Base-by-base conservation (phyloP, 2,113 vertebrate genomes). In the Tachysurus vachellii region DNA sequence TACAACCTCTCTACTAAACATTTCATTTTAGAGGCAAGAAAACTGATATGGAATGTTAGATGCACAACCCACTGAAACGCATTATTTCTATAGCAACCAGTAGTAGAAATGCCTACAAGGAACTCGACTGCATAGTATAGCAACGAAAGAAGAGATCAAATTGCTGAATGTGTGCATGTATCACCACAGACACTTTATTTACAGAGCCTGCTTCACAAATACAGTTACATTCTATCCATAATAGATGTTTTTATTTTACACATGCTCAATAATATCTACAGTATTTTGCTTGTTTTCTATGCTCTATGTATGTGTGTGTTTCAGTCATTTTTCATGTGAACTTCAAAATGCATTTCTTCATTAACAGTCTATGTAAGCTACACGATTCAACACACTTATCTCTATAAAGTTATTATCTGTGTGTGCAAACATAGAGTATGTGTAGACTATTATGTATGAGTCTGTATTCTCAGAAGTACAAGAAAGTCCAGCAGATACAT, bases 401-500 rank as follows among this genome's bases (percentile, higher is more conserved):
- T 47, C 80, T 86, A 54, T 44, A 86, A 88, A 68, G 57, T 31
- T 82, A 71, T 42, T 16, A n/a, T 81, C 53, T 21, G 8, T 54
- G 70, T 61, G 21, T 71, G 59, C 62, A 76, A 84, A 62, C 71
- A 85, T 87, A 73, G 4, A 61, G 14, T 56, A 80, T 73, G 76
- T 80, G 62, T 80, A 59, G 47, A 66, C 66, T 64, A n/a, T 61
- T 83, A 54, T 87, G 44, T 26, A 79, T 16, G 5, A 75, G 79
- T 92, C 88, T 86, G 75, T 54, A 77, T 61, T 44, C 56, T 89
- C 92, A 88, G 85, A 92, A 91, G 90, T 88, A 88, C 88, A 92
- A 76, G 91, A 91, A 90, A 84, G 88, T 93, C 94, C 93, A 91
- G 92, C 89, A 93, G 93, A 92, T 93, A 94, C 93, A 95, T 92